Base-by-base conservation (phyloP, 2,113 vertebrate genomes). In the Elephantulus edwardii region DNA sequence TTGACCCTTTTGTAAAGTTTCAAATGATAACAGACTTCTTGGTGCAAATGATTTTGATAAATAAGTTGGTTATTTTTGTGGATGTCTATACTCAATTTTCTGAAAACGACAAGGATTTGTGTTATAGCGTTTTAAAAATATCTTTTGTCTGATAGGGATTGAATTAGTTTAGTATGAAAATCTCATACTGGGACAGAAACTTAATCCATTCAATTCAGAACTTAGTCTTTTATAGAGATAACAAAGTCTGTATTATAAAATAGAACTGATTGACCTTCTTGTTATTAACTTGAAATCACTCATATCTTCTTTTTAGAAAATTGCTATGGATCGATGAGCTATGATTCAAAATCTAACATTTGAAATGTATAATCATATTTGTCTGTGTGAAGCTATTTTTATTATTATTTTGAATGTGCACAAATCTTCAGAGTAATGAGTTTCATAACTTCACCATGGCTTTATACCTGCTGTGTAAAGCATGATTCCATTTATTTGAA, bases 51-150 rank as follows among this genome's bases (percentile, higher is more conserved):
- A 97, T 96, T 87, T 92, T 14, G 89, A 88, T 42, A 92, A n/a
- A 42, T 88, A 95, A 84, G 75, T 68, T 30, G 66, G 68, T 64
- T 86, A 76, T 93, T 96, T 89, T 81, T 91, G 20, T 75, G 52
- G 28, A 74, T 92, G 94, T 97, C 17, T 28, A 24, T 95, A 94
- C 89, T 95, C 93, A 79, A 7, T 52, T 44, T 89, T 93, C 56
- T 94, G 48, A 80, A 91, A 95, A 96, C 81, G 20, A 54, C 50
- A 83, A 94, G 94, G 13, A 76, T 95, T 96, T 96, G 90, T 92
- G 56, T 71, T 26, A 40, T 89, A 80, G 83, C 95, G 77, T 84
- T 10, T 84, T 10, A 93, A 95, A 89, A 93, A 40, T 26, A 4
- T 24, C n/a, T 75, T 77, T 66, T 11, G 77, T 94, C 76, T 89